These are phyloP conservation scores for Xestia c-nigrum DNA, from an alignment of 2,888 invertebrate species.

Conservation along the genomic window DNA sequence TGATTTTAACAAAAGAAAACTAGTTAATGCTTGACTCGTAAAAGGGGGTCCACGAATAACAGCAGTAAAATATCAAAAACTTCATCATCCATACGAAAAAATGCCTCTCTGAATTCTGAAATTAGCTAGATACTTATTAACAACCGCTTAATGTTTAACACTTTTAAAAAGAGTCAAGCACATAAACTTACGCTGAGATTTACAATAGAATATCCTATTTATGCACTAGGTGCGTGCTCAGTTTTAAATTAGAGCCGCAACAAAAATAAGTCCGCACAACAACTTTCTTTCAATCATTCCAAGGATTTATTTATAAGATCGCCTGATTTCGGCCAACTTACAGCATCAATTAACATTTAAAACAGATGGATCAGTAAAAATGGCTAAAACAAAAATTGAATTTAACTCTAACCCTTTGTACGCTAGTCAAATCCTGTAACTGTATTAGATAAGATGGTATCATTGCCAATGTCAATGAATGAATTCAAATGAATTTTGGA, in stretches of 20 bases:
- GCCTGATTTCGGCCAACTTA: conserved; percentile 3
- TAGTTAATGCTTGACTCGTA: neutral
- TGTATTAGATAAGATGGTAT: conserved; percentile 59
- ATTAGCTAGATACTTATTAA: neutral
- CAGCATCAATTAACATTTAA: neutral
- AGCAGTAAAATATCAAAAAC: neutral
- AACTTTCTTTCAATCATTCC: neutral
- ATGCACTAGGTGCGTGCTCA: neutral
- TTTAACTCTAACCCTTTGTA: neutral
- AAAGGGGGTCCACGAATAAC: neutral
- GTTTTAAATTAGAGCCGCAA: neutral
- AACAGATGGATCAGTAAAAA: neutral
- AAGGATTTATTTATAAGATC: conserved; percentile 10
- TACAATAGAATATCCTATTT: conserved; percentile 5
- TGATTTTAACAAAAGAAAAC: conserved; percentile 1
- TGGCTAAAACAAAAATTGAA: neutral
- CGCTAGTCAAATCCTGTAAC: conserved; percentile 31
- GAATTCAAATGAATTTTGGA: conserved; percentile 53
- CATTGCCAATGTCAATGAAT: conserved; percentile 62
- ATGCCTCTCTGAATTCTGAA: neutral
- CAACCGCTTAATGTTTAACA: neutral
- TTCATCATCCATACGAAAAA: too few relatives aligned
- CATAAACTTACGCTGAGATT: neutral
- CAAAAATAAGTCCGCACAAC: neutral
- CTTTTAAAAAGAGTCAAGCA: neutral